phyloP scores from a whole-genome alignment of 2,797 vertebrate genomes.

The Phylloscopus collybita region DNA sequence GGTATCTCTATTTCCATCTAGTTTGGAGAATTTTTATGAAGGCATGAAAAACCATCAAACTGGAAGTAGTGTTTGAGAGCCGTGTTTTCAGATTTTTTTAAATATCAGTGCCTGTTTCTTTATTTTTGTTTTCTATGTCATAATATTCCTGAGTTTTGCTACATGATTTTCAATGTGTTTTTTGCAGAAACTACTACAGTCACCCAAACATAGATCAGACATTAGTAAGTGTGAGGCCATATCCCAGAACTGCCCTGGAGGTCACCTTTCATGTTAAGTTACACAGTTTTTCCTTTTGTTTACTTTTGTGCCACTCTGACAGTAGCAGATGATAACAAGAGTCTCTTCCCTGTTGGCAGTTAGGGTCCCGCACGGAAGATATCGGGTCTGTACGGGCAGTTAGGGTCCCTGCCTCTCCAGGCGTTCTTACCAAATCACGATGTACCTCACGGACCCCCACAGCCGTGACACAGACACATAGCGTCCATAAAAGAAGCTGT shows the following conservation, averaged over 20 bases:
- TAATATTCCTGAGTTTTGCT: background rate
- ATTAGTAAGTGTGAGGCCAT: background rate
- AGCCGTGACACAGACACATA: too few species aligned
- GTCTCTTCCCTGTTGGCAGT: background rate
- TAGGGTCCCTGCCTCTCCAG: too few species aligned
- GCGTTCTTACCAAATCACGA: too few species aligned
- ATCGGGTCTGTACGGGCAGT: too few species aligned
- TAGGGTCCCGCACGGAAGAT: too few species aligned
- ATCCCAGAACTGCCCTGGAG: background rate
- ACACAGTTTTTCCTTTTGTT: background rate
- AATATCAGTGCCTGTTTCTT: background rate
- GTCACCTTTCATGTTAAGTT: background rate
- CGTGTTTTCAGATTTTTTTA: background rate
- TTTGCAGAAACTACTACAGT: background rate
- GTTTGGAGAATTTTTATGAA: background rate
- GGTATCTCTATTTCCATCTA: background rate
- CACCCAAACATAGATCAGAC: background rate
- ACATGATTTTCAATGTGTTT: background rate
- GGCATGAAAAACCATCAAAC: background rate
- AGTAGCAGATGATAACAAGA: background rate
- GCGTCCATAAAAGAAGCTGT: too few species aligned
- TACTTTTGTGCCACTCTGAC: background rate
- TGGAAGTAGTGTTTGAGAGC: background rate
- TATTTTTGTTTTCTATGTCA: background rate
- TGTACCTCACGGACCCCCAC: too few species aligned